Base-by-base conservation (phyloP, 1,140 invertebrate species). In the Cydia pomonella region DNA sequence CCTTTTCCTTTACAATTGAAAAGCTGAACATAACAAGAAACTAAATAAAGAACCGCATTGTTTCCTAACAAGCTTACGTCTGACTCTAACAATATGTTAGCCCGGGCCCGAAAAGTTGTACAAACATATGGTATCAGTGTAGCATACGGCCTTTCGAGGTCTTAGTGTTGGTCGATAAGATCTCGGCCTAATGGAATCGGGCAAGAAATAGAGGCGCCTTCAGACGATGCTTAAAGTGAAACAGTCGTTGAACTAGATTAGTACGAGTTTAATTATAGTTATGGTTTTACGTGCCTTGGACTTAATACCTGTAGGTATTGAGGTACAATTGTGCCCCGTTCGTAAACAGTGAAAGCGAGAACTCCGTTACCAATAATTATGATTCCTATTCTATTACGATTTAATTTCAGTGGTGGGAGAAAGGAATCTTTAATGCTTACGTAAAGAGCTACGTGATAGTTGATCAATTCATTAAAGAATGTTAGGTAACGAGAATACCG, bases 1-100 rank as follows among this genome's bases (percentile, higher is more conserved):
- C 53, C 53, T 59, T 59, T 59, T 23, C 53, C 53, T 59, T 59
- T 23, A 59, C 53, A 59, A 59, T 59, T 59, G 53, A 59, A 59
- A 59, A 59, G 7, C 21, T 12, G 53, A 59, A 59, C 53, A 59
- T 59, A 59, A 59, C 53, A 59, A 59, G 53, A 59, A 50, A 59
- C 53, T 23, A 59, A 59, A 59, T 23, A 59, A 59, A 59, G 53
- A 59, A 59, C 53, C 53, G 21, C 53, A 59, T 59, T 59, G 53
- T 59, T 59, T 59, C 53, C 53, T 59, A 59, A 59, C 53, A 59
- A 59, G 53, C 53, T 59, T 23, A 59, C 53, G 21, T 59, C 47
- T 59, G 53, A 23, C 53, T 59, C 53, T 59, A 59, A 59, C 53
- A 59, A 59, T 59, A 59, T 59, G 53, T 59, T 23, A 1, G 7